A percentile compares a stretch with the other conserved stretches of the same genome.
Conservation (phyloP, 2,113 vertebrate genomes). For the Dipodomys spectabilis region DNA sequence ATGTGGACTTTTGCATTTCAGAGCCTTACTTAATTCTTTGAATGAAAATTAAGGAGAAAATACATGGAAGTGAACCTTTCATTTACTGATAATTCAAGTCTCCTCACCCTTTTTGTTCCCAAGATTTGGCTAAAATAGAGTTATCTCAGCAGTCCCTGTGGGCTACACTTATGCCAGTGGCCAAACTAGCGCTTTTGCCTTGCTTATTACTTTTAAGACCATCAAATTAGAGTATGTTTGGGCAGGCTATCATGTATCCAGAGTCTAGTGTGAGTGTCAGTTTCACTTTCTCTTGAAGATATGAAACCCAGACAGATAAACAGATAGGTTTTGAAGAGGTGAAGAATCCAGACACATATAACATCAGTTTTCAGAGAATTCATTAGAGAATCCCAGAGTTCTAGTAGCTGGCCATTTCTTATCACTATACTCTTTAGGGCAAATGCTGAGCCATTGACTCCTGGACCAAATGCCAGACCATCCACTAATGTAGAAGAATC, state of each 20-base stretch:
- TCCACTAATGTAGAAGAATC: background rate
- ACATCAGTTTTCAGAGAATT: background rate
- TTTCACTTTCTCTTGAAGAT: constrained; percentile 7
- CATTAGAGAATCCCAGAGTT: background rate
- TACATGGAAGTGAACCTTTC: background rate
- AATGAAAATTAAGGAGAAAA: background rate
- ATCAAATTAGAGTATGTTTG: background rate
- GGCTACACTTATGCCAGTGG: background rate
- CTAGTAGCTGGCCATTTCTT: background rate
- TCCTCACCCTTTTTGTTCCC: background rate
- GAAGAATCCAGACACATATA: background rate
- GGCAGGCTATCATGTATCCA: background rate
- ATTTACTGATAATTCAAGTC: background rate
- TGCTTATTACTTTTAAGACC: background rate
- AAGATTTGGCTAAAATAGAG: background rate
- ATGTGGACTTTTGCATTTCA: background rate
- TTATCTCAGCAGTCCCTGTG: background rate
- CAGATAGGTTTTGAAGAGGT: background rate
- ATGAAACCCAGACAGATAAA: background rate
- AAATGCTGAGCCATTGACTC: background rate
- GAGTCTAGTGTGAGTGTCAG: background rate
- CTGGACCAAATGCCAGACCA: background rate
- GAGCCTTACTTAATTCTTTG: background rate
- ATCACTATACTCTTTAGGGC: background rate
- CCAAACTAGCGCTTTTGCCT: background rate